Conservation (phyloP, 1,140 invertebrate species). For the Agrypnia vestita region DNA sequence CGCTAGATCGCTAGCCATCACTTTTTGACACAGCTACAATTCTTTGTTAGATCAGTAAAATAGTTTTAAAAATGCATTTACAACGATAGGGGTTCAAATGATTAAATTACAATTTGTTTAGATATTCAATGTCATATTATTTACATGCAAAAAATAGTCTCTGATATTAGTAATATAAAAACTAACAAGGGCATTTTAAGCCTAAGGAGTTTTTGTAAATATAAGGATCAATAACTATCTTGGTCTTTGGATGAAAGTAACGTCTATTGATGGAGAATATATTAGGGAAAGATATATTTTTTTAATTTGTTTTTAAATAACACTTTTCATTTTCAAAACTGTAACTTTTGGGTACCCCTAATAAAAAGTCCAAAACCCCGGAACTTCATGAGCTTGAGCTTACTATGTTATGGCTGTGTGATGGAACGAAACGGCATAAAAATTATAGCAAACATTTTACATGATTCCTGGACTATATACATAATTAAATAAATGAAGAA, state of each 20-base stretch:
- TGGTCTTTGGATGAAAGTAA: neutral
- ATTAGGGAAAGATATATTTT: neutral
- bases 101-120: too few relatives aligned
- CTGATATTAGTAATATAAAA: too few relatives aligned
- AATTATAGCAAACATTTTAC: neutral
- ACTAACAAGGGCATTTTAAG: neutral
- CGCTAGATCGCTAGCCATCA: too few relatives aligned
- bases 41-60: too few relatives aligned
- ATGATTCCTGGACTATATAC: neutral
- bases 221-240: neutral
- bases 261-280: neutral
- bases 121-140: too few relatives aligned
- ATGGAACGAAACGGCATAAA: neutral
- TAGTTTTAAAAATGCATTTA: too few relatives aligned
- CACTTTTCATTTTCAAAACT: neutral
- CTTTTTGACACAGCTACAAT: too few relatives aligned
- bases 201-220: neutral
- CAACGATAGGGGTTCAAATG: too few relatives aligned
- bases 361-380: neutral
- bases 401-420: neutral
- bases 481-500: neutral
- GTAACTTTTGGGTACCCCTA: neutral
- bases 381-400: constrained; percentile 8
- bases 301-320: neutral
- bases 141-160: too few relatives aligned